A percentile compares a stretch with the other conserved stretches of the same genome.
Evolutionary conservation across 2,113 vertebrate species (phyloP).

Genomic region (Brienomyrus longianalis): DNA sequence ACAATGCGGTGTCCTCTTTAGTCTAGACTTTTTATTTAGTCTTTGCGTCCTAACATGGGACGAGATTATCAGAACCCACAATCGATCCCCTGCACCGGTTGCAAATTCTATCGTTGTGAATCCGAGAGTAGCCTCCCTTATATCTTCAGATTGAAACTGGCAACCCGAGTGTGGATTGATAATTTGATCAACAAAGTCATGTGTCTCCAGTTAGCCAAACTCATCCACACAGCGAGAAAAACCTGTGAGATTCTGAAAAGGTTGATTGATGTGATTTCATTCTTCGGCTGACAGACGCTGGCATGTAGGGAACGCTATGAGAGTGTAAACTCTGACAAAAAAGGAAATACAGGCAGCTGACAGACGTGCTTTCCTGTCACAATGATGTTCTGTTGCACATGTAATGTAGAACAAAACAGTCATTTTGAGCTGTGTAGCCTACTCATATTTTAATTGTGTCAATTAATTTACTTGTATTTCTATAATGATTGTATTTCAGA

Average conservation of each 20-base stretch:
- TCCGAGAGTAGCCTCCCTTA: neutral
- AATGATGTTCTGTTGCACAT: neutral
- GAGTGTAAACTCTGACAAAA: neutral
- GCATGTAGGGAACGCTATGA: neutral
- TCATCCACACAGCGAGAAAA: neutral
- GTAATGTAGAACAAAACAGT: neutral
- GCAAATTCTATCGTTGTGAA: neutral
- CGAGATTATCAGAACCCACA: neutral
- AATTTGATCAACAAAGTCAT: neutral
- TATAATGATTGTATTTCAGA: neutral
- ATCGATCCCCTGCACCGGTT: neutral
- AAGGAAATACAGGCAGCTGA: neutral
- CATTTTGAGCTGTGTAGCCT: neutral
- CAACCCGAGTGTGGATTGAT: neutral
- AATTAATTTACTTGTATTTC: neutral
- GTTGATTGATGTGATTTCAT: neutral
- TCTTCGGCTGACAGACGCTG: neutral
- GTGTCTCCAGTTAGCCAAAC: neutral
- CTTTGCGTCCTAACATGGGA: neutral
- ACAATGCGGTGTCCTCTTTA: neutral
- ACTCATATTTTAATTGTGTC: neutral
- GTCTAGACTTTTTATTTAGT: too few species aligned
- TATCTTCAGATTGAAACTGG: neutral
- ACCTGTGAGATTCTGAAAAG: neutral
- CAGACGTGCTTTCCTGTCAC: neutral